These are phyloP conservation scores for Campylomormyrus numenius DNA, from an alignment of 2,113 vertebrate genomes.

Conservation along the genomic window DNA sequence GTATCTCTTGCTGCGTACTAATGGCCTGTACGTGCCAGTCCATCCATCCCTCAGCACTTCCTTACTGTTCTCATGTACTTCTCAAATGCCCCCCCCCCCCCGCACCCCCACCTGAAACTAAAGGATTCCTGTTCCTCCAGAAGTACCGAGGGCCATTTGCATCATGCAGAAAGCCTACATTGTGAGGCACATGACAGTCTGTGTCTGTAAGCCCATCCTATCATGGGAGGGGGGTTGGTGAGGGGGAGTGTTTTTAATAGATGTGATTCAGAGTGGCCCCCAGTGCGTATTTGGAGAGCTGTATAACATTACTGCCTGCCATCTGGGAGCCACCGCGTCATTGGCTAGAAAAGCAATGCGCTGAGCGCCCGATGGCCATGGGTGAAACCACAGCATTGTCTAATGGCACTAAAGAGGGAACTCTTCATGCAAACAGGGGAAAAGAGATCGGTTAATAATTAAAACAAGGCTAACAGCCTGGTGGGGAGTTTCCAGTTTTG, in stretches of 20 bases:
- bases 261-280: not conserved
- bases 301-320: constrained; percentile 10
- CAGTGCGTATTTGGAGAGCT: not conserved
- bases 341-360: not conserved
- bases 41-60: not conserved
- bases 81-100: not conserved
- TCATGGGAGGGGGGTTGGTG: not conserved
- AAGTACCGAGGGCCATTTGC: not conserved
- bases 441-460: constrained; percentile 11
- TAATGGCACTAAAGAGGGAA: not conserved
- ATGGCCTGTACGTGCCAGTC: not conserved
- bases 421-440: not conserved
- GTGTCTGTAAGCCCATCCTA: not conserved
- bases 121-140: not conserved
- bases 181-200: not conserved
- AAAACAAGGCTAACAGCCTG: not conserved
- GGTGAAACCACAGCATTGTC: not conserved
- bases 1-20: not conserved
- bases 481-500: not conserved
- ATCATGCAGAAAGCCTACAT: not conserved
- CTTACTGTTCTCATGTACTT: not conserved
- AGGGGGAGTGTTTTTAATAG: not conserved
- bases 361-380: not conserved
- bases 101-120: not conserved
- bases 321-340: not conserved